A percentile compares a stretch with the other conserved stretches of the same genome.
phyloP scores from a whole-genome alignment of 2,113 vertebrate genomes.

The Serinus canaria region DNA sequence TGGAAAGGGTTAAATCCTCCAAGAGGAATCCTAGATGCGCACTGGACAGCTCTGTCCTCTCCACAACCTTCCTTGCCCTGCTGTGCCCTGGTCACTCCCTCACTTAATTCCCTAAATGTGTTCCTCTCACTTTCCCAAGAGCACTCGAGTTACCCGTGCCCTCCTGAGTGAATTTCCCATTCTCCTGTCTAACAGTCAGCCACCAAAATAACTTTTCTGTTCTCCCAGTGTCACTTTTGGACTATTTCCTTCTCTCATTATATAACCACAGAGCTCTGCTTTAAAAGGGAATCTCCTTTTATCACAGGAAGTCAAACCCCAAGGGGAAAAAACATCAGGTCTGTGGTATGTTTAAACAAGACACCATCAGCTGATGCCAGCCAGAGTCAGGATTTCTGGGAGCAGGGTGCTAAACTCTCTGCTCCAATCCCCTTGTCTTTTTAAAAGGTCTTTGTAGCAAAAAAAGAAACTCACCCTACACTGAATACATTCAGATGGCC shows the following conservation, averaged over 20 bases:
- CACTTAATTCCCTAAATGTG: neutral
- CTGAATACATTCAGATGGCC: neutral
- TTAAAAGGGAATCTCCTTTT: slow-evolving; percentile 52
- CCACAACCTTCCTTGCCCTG: neutral
- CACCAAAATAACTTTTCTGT: neutral
- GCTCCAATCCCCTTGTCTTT: neutral
- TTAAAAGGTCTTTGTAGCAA: neutral
- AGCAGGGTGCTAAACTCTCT: neutral
- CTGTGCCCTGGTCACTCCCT: neutral
- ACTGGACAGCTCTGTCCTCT: neutral
- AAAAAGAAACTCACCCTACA: neutral
- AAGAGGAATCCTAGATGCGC: neutral
- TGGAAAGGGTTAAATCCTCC: neutral
- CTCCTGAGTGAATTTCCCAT: neutral
- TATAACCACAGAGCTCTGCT: neutral
- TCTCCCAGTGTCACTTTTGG: neutral
- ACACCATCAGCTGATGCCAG: neutral
- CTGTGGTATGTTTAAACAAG: neutral
- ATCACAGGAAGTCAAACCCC: slow-evolving; percentile 45
- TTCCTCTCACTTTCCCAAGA: neutral
- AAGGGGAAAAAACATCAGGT: neutral
- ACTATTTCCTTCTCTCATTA: slow-evolving; percentile 46
- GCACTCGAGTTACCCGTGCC: neutral
- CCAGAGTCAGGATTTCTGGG: neutral
- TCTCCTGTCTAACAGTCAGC: neutral